Evolutionary conservation across 1,140 invertebrate genomes (phyloP).

Genomic region (Mesaphorura yosii): DNA sequence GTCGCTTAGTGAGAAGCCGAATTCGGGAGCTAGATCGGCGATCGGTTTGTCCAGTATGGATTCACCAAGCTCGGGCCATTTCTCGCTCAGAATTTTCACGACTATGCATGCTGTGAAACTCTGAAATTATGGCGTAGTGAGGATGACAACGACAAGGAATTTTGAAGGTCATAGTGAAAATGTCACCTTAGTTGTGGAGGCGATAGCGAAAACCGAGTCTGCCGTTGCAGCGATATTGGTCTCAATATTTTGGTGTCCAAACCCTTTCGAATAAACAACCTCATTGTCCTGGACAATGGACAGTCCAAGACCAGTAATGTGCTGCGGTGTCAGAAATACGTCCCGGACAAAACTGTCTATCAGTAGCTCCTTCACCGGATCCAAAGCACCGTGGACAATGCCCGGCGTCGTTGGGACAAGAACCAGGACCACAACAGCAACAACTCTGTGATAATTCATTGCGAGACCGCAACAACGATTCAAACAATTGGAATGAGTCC

Average conservation of each 20-base stretch:
- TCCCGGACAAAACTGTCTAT: not conserved
- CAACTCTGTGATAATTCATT: too few relatives aligned
- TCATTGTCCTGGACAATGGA: not conserved
- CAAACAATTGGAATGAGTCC: too few relatives aligned
- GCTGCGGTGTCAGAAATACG: not conserved
- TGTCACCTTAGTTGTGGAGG: not conserved
- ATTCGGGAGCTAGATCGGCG: not conserved
- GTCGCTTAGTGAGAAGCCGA: not conserved
- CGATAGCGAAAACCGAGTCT: not conserved
- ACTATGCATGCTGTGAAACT: not conserved
- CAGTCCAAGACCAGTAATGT: not conserved
- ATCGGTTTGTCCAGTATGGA: conserved; percentile 6
- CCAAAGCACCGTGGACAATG: too few relatives aligned
- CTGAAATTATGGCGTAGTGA: too few relatives aligned
- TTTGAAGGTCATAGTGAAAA: not conserved
- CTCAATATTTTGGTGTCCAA: not conserved
- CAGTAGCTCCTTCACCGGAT: too few relatives aligned
- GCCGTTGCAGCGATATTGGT: not conserved
- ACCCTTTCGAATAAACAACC: not conserved
- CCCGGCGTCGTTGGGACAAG: too few relatives aligned
- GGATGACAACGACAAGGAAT: too few relatives aligned
- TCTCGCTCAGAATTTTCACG: conserved; percentile 6
- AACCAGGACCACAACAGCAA: too few relatives aligned
- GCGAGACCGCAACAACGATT: too few relatives aligned
- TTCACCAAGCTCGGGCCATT: conserved; percentile 4